A percentile compares a stretch with the other conserved stretches of the same genome.
Evolutionary conservation across 2,888 invertebrate genomes (phyloP).

Genomic region (Lacanobia wlatinum): DNA sequence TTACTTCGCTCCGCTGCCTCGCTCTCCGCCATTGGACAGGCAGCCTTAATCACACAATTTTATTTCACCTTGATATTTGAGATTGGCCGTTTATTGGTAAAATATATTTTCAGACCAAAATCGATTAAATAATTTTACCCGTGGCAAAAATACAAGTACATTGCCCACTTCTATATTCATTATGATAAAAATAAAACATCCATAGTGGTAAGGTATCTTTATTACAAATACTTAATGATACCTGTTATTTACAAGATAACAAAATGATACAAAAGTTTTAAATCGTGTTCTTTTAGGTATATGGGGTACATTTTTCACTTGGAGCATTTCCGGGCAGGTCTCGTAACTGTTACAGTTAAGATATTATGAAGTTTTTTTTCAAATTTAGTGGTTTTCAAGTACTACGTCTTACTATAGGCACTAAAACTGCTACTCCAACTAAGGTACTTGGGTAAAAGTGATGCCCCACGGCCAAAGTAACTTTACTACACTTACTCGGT

Average conservation of each 20-base stretch:
- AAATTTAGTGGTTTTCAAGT: background rate
- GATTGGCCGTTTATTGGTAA: no score
- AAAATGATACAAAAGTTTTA: conserved; percentile 77
- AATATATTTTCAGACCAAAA: no score
- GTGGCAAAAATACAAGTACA: background rate
- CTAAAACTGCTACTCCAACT: no score
- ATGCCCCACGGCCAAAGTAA: no score
- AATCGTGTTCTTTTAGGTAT: conserved; percentile 61
- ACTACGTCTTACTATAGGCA: background rate
- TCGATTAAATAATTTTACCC: no score
- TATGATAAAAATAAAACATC: conserved; percentile 74
- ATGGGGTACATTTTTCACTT: background rate
- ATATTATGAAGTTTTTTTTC: background rate
- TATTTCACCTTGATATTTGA: no score
- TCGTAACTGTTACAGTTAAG: background rate
- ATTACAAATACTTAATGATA: conserved; percentile 85
- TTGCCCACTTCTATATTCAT: background rate
- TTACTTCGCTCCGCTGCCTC: no score
- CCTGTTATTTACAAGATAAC: conserved; percentile 83
- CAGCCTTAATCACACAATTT: no score
- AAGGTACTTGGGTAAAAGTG: no score
- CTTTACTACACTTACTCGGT: background rate
- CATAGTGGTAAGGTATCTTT: conserved; percentile 83
- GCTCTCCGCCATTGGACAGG: no score
- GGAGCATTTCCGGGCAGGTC: background rate